phyloP scores from a whole-genome alignment of 2,888 invertebrate species.

The Callyntrura guangdongensis region DNA sequence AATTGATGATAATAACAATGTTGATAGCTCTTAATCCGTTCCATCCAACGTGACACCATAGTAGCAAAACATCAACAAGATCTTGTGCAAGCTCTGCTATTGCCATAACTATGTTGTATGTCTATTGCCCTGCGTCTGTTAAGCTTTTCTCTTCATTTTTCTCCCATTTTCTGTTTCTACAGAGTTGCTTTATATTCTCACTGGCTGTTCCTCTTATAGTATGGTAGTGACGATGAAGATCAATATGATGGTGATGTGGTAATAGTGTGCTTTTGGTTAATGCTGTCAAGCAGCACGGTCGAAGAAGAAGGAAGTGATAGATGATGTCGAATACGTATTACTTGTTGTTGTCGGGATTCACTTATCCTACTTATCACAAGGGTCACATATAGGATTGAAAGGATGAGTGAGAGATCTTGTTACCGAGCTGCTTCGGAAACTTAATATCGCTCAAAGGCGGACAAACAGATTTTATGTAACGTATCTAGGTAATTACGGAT shows the following conservation, averaged over 20 bases:
- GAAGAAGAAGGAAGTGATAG: constrained; percentile 34
- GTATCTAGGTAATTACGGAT: too few relatives aligned
- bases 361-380: too few relatives aligned
- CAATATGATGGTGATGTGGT: neutral
- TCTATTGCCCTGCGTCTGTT: neutral
- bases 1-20: neutral
- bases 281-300: neutral
- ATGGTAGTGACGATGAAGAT: neutral
- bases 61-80: neutral
- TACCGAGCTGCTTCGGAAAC: neutral
- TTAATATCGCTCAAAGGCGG: neutral
- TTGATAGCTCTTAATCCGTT: neutral
- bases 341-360: too few relatives aligned
- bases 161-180: neutral
- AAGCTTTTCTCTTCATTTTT: neutral
- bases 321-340: constrained; percentile 38
- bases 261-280: neutral
- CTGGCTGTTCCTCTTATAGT: neutral
- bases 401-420: neutral
- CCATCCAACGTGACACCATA: neutral
- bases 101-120: neutral
- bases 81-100: neutral
- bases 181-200: neutral
- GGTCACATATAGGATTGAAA: too few relatives aligned
- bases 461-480: too few relatives aligned